phyloP scores from a whole-genome alignment of 1,140 invertebrate genomes.

The Bombus impatiens region DNA sequence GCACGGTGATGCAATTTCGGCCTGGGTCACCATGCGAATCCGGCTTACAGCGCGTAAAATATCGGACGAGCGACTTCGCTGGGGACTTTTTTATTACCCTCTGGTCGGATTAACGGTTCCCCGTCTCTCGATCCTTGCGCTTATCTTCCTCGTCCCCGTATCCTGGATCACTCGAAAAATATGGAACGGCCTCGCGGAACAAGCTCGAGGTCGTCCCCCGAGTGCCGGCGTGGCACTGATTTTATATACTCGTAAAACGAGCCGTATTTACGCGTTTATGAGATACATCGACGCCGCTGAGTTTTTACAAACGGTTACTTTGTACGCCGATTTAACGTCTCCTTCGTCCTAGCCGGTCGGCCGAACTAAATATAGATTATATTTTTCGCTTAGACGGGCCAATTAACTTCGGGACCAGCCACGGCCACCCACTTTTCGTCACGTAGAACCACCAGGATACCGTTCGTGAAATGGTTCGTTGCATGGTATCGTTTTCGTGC shows the following conservation, averaged over 20 bases:
- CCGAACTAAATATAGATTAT: constrained; percentile 39
- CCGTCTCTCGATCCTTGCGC: constrained; percentile 43
- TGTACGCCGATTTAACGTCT: constrained; percentile 22
- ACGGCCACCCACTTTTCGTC: constrained; percentile 49
- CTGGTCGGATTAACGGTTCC: constrained; percentile 51
- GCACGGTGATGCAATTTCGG: constrained; percentile 40
- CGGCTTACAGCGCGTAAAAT: constrained; percentile 52
- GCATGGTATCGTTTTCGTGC: constrained; percentile 25
- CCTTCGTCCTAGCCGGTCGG: not conserved
- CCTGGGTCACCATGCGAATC: constrained; percentile 41
- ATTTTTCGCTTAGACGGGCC: not conserved
- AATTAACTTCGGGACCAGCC: constrained; percentile 39
- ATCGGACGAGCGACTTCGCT: constrained; percentile 53
- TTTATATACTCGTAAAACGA: constrained; percentile 50
- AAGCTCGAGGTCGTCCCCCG: constrained; percentile 46
- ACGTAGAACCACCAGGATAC: not conserved
- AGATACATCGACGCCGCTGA: constrained; percentile 27
- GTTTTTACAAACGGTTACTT: constrained; percentile 31
- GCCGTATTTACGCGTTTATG: constrained; percentile 55
- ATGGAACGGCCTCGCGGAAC: constrained; percentile 52
- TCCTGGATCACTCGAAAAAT: constrained; percentile 51
- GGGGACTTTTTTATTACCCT: constrained; percentile 48
- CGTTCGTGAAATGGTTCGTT: constrained; percentile 29
- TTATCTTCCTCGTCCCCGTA: constrained; percentile 49
- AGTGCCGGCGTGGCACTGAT: constrained; percentile 20